phyloP scores from a whole-genome alignment of 2,888 invertebrate genomes.

The Drosophila incognita region DNA sequence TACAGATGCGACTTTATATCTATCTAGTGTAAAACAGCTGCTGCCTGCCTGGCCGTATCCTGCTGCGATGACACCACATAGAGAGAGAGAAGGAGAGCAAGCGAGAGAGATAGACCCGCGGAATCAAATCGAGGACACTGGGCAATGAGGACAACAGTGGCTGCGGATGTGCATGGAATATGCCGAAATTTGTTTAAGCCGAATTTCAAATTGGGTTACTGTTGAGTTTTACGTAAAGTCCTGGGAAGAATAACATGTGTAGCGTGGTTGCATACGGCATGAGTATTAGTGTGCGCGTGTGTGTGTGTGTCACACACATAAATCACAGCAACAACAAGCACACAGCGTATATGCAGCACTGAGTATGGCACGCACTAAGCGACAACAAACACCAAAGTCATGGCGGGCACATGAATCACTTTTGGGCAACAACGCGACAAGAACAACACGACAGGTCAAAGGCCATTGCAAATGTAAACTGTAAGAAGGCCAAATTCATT shows the following conservation, averaged over 20 bases:
- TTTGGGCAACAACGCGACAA: slow-evolving; percentile 8
- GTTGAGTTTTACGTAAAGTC: slow-evolving; percentile 56
- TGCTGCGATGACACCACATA: slow-evolving; percentile 40
- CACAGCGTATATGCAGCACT: slow-evolving; percentile 55
- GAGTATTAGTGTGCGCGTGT: slow-evolving; percentile 6
- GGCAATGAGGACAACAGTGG: slow-evolving; percentile 4
- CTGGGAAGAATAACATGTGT: slow-evolving; percentile 44
- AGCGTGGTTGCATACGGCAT: slow-evolving; percentile 8
- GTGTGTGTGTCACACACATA: slow-evolving; percentile 47
- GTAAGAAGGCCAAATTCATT: slow-evolving; percentile 52
- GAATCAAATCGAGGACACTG: slow-evolving; percentile 42
- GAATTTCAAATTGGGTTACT: slow-evolving; percentile 73
- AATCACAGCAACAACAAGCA: slow-evolving; percentile 44
- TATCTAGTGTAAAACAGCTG: slow-evolving; percentile 19
- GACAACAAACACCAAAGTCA: slow-evolving; percentile 42
- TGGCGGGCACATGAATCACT: slow-evolving; percentile 54
- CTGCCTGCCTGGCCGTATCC: slow-evolving; percentile 17
- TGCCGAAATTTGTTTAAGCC: slow-evolving; percentile 70
- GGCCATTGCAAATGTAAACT: slow-evolving; percentile 51
- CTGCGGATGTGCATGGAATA: slow-evolving; percentile 35
- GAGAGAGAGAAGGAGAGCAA: slow-evolving; percentile 8
- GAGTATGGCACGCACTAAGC: slow-evolving; percentile 49
- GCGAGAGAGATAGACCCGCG: neutral
- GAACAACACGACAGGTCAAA: slow-evolving; percentile 37
- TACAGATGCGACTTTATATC: slow-evolving; percentile 33